Evolutionary conservation across 2,888 invertebrate species (phyloP), one percentile per base, ranked within the genome.

Genomic region (Leptogaster cylindrica): DNA sequence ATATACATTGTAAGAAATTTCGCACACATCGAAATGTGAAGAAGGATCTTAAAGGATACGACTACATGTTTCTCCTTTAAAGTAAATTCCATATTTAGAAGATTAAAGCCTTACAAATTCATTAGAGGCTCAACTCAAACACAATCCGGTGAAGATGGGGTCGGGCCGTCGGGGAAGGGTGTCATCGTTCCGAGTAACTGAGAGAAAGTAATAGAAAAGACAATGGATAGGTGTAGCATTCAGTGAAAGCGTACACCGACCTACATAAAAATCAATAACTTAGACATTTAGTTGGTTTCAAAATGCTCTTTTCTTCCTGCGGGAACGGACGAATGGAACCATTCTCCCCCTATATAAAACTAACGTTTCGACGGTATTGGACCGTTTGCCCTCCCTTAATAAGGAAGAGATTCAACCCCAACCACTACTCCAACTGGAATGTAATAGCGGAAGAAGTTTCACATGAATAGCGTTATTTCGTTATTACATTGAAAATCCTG

Each of bases 251-350:
- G 14, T 36, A 58, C 14, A 58, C 39, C 64, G 58, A 50, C 65
- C 68, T 68, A 58, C 48, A 68, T 68, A 68, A 68, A 68, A 68
- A 68, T 68, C 68, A 68, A 68, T 68, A 68, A 39, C 52, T 20
- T 28, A 58, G 23, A 55, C 58, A 58, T 68, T 68, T 61, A 18
- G 58, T 65, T 39, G 65, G 58, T 58, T 50, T 31, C 31, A 14
- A 52, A 52, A 18, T 52, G 12, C 12, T 18, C n/a, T n/a, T 7
- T 12, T 2, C 5, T 3, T 20, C n/a, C 2, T 46, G 20, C n/a
- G 23, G 2, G 20, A 28, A n/a, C 20, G 5, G 16, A 10, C 20
- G 28, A n/a, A 5, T n/a, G 27, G n/a, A 52, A 52, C 52, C 28
- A 52, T 52, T 52, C 16, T 52, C 18, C 20, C n/a, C 8, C 31